Evolutionary conservation across 2,888 invertebrate species (phyloP).

Genomic region (Pammene fasciana): DNA sequence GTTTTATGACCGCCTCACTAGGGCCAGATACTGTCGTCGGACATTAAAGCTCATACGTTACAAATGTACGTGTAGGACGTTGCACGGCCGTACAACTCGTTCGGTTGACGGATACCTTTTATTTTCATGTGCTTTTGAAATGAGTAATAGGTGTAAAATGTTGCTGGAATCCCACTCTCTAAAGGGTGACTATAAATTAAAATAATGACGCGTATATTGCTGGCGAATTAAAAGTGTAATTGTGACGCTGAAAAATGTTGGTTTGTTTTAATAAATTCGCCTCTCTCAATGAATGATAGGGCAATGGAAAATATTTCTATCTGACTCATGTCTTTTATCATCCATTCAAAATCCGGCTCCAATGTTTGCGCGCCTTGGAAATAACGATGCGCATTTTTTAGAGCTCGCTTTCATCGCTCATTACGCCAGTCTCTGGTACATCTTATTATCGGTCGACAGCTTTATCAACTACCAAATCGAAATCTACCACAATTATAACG

Average conservation of each 20-base stretch:
- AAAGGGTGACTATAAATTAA: conserved; percentile 70
- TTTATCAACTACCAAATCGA: conserved; percentile 47
- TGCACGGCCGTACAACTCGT: conserved; percentile 58
- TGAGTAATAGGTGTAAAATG: conserved; percentile 75
- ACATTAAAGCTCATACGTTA: conserved; percentile 78
- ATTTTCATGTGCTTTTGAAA: conserved; percentile 68
- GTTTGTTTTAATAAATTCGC: conserved; percentile 46
- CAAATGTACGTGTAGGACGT: conserved; percentile 75
- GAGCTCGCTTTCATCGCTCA: conserved; percentile 62
- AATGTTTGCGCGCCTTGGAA: conserved; percentile 59
- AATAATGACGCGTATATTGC: conserved; percentile 60
- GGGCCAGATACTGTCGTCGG: conserved; percentile 78
- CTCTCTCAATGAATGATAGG: conserved; percentile 39
- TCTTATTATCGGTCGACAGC: conserved; percentile 64
- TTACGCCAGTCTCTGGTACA: conserved; percentile 63
- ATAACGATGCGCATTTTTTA: conserved; percentile 63
- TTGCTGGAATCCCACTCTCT: conserved; percentile 66
- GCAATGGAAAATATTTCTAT: conserved; percentile 31
- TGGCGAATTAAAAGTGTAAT: conserved; percentile 60
- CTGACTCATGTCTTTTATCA: conserved; percentile 44
- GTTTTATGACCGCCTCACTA: conserved; percentile 74
- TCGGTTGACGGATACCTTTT: conserved; percentile 58
- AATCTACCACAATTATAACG: conserved; percentile 48
- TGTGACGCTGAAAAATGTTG: conserved; percentile 56
- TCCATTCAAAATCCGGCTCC: conserved; percentile 53